Base-by-base conservation (phyloP, 2,888 invertebrate genomes). In the Eulithis testata region DNA sequence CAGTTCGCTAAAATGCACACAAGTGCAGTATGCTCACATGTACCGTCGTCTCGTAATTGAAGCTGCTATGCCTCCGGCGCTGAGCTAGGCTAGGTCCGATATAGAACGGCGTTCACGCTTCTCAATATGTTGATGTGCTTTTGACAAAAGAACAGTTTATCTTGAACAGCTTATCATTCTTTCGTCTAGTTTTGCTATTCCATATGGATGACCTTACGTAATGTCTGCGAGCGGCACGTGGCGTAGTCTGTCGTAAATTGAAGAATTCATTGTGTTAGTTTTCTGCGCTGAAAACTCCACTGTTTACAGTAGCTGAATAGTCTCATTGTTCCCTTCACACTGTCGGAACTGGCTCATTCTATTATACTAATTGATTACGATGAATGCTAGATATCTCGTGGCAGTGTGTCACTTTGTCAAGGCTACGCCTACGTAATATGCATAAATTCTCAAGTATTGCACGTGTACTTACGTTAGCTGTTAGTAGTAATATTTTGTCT, bases 11-110 rank as follows among this genome's bases (percentile, higher is more conserved):
- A 54, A 40, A 51, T 63, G 58, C 66, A 75, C 72, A 76, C 74
- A 73, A 68, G 74, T 77, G 76, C 78, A 80, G 56, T 80, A 78
- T 81, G 81, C 78, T 74, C 74, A 83, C 79, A 76, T 76, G 73
- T 76, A 79, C 79, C 75, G 77, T 31, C 31, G 31, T 31, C 76
- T 81, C 8, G 79, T 84, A 82, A 84, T 83, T 81, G 80, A 80
- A 66, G 73, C 74, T 73, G 61, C 77, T 80, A 57, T 71, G 63
- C 68, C 76, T 69, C 80, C 76, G 76, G 70, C 75, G 37, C 72
- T 64, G 60, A 63, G 69, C 73, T 66, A 67, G 74, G 69, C 65
- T 71, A n/a, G n/a, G n/a, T n/a, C n/a, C n/a, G n/a, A n/a, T n/a
- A 74, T 75, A 76, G 73, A 70, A 60, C 55, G 60, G 14, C 63